Evolutionary conservation across 2,888 invertebrate genomes (phyloP), one percentile per base, ranked within the genome.

Genomic region (Amphipyra tragopoginis): DNA sequence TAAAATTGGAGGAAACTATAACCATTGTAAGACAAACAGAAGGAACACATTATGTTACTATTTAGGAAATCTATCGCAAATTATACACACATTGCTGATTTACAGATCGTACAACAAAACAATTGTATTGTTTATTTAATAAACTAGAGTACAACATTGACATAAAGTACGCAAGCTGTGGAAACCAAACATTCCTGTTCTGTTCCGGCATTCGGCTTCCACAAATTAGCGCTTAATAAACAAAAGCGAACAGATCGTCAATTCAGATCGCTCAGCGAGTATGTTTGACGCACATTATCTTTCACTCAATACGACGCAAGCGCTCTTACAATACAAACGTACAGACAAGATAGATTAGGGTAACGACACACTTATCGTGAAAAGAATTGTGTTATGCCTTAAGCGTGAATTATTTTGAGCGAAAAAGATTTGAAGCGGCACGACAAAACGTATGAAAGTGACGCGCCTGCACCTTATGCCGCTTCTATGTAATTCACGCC

Each of bases 61-160:
- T 5, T 29, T 4, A 29, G 29, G 7, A 40, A 14, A n/a, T 15
- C 5, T 29, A 38, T 42, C 40, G 14, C 8, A 11, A 39, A 29
- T 48, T 34, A 42, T 38, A 33, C 7, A 49, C 13, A 49, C 40
- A 8, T 36, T 21, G 10, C 29, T 45, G 21, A 57, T 50, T 47
- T 45, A 65, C n/a, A 38, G 21, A 51, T 60, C 7, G 10, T 14
- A 10, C 21, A 38, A 45, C 11, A 14, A 47, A 51, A 33, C 58
- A 58, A 58, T 58, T 26, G 11, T 14, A 49, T 55, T 52, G 47
- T 70, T 53, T 47, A 58, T 48, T 21, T 34, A 34, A 53, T 48
- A 52, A 14, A 51, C n/a, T 14, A 21, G 21, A 13, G 29, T 15
- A 38, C 38, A 52, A 34, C 10, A 58, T 13, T 40, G 39, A 21